Evolutionary conservation across 2,113 vertebrate species (phyloP).

Genomic region (Leuciscus idus): DNA sequence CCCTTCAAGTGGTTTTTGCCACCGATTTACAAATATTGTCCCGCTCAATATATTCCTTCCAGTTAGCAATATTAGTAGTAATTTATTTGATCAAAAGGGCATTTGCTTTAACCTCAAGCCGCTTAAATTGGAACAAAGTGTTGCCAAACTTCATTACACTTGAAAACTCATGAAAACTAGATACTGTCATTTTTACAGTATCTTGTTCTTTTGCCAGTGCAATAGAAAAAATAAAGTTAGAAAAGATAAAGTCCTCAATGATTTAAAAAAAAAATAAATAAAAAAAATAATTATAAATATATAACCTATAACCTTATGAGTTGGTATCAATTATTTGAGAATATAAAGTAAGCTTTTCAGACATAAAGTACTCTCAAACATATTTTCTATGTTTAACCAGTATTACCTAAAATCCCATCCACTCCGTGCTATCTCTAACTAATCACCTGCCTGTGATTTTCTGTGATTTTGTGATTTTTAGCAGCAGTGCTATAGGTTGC

Average conservation of each 20-base stretch:
- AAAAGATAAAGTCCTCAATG: background rate
- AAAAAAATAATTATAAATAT: too few relatives aligned
- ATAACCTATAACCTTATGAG: background rate
- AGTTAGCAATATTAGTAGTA: background rate
- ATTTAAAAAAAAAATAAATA: background rate
- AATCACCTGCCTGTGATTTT: conserved; percentile 9
- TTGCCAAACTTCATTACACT: background rate
- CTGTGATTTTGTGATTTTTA: conserved; percentile 1
- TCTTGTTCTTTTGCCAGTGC: background rate
- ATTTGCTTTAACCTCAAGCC: background rate
- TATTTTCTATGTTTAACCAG: background rate
- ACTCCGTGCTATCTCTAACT: background rate
- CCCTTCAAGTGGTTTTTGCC: background rate
- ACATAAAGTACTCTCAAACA: background rate
- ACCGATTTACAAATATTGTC: background rate
- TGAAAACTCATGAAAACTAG: background rate
- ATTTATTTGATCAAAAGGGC: background rate
- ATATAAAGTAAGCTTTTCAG: background rate
- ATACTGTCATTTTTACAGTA: background rate
- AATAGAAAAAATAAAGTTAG: background rate
- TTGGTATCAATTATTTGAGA: background rate
- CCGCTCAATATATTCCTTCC: background rate
- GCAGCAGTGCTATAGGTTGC: conserved; percentile 32
- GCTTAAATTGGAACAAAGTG: background rate
- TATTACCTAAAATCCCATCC: conserved; percentile 19